Conservation (phyloP, 2,888 invertebrate species). For the Erynnis tages region DNA sequence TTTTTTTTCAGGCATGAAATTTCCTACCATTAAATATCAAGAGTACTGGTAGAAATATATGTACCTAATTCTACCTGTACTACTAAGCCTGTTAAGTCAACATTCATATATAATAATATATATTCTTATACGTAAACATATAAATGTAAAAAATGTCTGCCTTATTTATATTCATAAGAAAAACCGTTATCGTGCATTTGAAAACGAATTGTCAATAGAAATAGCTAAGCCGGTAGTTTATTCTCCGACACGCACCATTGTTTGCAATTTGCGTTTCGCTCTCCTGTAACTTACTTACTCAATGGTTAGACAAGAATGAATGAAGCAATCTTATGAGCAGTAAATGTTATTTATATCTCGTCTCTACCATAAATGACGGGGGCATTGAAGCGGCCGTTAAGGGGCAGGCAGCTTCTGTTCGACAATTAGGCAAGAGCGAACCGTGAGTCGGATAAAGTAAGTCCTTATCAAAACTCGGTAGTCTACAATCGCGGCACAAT, state of each 20-base stretch:
- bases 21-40: no score
- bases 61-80: no score
- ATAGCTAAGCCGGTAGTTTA: conserved; percentile 49
- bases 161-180: conserved; percentile 4
- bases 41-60: no score
- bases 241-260: conserved; percentile 56
- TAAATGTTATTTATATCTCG: conserved; percentile 68
- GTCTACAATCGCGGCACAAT: conserved; percentile 68
- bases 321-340: conserved; percentile 68
- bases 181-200: conserved; percentile 33
- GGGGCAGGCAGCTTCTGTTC: conserved; percentile 70
- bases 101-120: no score
- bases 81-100: no score
- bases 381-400: conserved; percentile 57
- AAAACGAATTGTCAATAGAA: conserved; percentile 56
- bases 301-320: conserved; percentile 71
- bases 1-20: no score
- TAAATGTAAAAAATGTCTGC: not conserved
- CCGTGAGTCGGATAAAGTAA: conserved; percentile 47
- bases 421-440: conserved; percentile 64
- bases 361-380: conserved; percentile 67
- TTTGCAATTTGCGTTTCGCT: conserved; percentile 56
- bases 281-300: conserved; percentile 54
- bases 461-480: conserved; percentile 64
- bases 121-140: no score